Conservation (phyloP, 2,113 vertebrate species). For the Paramormyrops kingsleyae region DNA sequence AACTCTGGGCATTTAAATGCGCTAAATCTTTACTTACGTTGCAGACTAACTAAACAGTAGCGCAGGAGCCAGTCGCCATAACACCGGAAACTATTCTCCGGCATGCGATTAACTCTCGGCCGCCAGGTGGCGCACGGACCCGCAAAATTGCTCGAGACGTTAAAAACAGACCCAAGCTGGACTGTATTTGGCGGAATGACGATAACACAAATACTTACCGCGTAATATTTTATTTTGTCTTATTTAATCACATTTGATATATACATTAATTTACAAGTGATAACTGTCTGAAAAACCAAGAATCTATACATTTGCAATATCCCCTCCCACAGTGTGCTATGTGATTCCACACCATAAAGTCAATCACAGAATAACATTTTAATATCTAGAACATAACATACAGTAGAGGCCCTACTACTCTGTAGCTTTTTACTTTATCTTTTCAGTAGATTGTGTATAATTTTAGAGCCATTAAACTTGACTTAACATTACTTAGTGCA, state of each 20-base stretch:
- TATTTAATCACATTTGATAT: slow-evolving; percentile 19
- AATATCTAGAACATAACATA: slow-evolving; percentile 13
- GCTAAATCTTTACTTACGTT: slow-evolving; percentile 16
- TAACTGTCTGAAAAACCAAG: background rate
- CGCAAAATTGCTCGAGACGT: background rate
- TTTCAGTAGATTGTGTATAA: background rate
- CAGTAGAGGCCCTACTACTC: slow-evolving; percentile 2
- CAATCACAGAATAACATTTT: slow-evolving; percentile 2
- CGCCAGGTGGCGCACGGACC: slow-evolving; percentile 38
- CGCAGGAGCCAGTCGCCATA: slow-evolving; percentile 58
- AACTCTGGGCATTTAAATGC: background rate
- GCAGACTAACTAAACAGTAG: slow-evolving; percentile 28
- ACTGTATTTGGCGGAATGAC: background rate
- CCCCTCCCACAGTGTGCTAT: background rate
- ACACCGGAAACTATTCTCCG: slow-evolving; percentile 64
- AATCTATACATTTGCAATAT: background rate
- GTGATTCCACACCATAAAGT: background rate
- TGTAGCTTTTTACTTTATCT: background rate
- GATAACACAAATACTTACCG: background rate
- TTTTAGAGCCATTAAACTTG: background rate
- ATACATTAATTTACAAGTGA: slow-evolving; percentile 25
- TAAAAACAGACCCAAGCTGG: background rate
- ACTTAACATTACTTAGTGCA: slow-evolving; percentile 38
- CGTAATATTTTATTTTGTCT: slow-evolving; percentile 18
- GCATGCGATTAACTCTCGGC: background rate